Percentiles rank a stretch among this genome's conserved stretches.
Conservation (phyloP, 2,888 invertebrate genomes). For the Chalcis sispes region DNA sequence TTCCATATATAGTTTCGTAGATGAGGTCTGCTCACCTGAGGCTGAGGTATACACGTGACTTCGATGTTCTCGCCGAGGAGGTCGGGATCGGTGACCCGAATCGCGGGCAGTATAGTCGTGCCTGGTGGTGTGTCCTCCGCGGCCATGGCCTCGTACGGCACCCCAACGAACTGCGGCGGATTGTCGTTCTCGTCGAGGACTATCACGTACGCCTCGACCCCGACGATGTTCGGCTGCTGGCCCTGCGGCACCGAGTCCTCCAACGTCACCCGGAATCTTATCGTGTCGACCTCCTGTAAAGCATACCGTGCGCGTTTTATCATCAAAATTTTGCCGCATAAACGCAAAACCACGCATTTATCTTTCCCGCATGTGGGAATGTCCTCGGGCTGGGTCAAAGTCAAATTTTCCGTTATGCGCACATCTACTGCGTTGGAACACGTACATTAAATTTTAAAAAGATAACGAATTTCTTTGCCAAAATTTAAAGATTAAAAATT, state of each 20-base stretch:
- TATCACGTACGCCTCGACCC: slow-evolving; percentile 88
- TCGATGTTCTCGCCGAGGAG: slow-evolving; percentile 88
- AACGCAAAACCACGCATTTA: no score
- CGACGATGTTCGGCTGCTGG: slow-evolving; percentile 82
- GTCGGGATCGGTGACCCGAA: slow-evolving; percentile 88
- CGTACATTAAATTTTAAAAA: no score
- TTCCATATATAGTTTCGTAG: no score
- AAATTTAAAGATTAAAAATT: no score
- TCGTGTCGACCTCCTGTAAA: slow-evolving; percentile 86
- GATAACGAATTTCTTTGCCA: no score
- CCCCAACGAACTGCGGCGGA: slow-evolving; percentile 83
- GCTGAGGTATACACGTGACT: slow-evolving; percentile 81
- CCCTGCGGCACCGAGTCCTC: slow-evolving; percentile 84
- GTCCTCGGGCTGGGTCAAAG: no score
- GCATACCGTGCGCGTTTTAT: no score
- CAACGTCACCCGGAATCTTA: slow-evolving; percentile 88
- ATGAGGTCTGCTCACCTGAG: slow-evolving; percentile 76
- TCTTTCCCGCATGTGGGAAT: no score
- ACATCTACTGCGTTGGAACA: no score
- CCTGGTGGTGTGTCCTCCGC: slow-evolving; percentile 86
- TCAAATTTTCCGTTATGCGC: no score
- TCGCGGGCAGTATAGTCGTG: slow-evolving; percentile 84
- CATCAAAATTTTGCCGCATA: no score
- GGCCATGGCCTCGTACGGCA: slow-evolving; percentile 88
- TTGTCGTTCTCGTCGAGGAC: slow-evolving; percentile 94